Conservation (phyloP, 2,888 invertebrate genomes). For the Caenorhabditis wallacei region DNA sequence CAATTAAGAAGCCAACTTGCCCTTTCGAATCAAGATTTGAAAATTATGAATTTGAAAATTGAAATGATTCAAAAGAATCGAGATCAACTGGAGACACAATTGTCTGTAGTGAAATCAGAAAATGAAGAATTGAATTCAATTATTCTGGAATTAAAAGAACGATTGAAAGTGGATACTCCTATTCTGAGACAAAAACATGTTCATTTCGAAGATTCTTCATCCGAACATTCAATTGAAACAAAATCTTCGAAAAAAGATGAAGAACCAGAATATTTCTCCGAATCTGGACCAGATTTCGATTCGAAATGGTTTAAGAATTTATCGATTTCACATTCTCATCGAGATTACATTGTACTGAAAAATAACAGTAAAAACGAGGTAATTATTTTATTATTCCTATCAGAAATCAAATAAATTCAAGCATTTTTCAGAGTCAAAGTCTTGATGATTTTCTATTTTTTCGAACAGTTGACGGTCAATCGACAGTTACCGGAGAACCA, state of each 20-base stretch:
- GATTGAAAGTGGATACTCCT: constrained; percentile 2
- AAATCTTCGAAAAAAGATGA: constrained; percentile 2
- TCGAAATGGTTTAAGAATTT: constrained; percentile 17
- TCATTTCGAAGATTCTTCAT: not conserved
- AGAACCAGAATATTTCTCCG: not conserved
- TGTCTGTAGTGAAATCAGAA: not conserved
- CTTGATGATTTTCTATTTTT: constrained; percentile 29
- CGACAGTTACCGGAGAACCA: constrained; percentile 4
- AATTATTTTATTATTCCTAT: too few species aligned
- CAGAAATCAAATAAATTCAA: not conserved
- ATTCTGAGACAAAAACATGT: not conserved
- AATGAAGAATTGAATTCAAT: not conserved
- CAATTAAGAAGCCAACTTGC: constrained; percentile 1
- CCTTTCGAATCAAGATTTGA: constrained; percentile 1
- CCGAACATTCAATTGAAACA: not conserved
- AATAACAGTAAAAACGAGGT: constrained; percentile 11
- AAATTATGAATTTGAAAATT: constrained; percentile 2
- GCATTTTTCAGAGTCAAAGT: constrained; percentile 21
- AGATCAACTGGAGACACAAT: constrained; percentile 8
- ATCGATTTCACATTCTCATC: constrained; percentile 5
- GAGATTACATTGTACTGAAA: constrained; percentile 18
- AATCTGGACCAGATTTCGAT: constrained; percentile 27
- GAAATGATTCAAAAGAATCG: constrained; percentile 7
- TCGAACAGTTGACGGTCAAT: constrained; percentile 19
- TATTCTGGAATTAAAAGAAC: not conserved